Base-by-base conservation (phyloP, 2,113 vertebrate genomes). In the Seriola rivoliana region DNA sequence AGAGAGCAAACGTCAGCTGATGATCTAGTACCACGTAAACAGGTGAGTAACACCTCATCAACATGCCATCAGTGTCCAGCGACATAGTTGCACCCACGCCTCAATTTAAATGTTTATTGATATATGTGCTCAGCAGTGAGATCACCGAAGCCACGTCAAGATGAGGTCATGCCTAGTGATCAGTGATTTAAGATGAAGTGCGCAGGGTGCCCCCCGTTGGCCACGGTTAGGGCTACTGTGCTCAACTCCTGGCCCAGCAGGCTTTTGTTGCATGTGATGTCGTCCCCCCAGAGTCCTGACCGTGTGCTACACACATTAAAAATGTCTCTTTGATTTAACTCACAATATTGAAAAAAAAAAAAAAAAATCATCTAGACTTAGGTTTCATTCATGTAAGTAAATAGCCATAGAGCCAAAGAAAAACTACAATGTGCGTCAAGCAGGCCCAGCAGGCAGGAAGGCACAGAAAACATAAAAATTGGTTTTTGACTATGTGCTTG, bases 21-120 rank as follows among this genome's bases (percentile, higher is more conserved):
- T 76, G 78, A 90, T 34, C 46, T 34, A 36, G 59, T 42, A 1
- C 36, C 13, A 65, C 62, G 13, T 71, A 44, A 87, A 75, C 10
- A 23, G 36, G 63, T 85, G 78, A 91, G 69, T 75, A 86, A 89
- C 48, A 58, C 23, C 57, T 54, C 29, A 90, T 90, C 65, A 84
- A 82, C 59, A 75, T 70, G 55, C 74, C 66, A 54, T 70, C 64
- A 19, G 48, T 34, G 42, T 55, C 38, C 67, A 60, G 54, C 44
- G 69, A 69, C 64, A 55, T 23, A 60, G 67, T 5, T 11, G 23
- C 58, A 66, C 50, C 36, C 48, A 0, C 1, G 32, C 70, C 52
- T 67, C 29, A 64, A 69, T 78, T 71, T 32, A 81, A 48, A 70
- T 34, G 50, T 60, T 64, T 69, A 84, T 80, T 68, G 77, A 65